phyloP scores from a whole-genome alignment of 2,113 vertebrate genomes.

The Saguinus imperator region DNA sequence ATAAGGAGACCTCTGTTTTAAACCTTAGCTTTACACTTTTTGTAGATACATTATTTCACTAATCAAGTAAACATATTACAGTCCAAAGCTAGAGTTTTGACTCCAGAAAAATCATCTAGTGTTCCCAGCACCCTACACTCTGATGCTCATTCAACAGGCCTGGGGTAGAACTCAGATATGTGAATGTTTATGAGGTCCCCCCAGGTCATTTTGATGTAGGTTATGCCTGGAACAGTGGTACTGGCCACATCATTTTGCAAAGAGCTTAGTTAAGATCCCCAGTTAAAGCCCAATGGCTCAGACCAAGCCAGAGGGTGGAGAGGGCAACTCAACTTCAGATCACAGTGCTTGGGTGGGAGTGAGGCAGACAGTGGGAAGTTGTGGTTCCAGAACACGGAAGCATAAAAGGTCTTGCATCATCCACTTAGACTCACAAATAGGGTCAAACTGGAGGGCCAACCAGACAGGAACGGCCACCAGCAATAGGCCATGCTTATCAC shows the following conservation, averaged over 20 bases:
- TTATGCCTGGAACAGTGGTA: neutral
- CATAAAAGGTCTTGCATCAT: neutral
- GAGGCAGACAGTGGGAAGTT: neutral
- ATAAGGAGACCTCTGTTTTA: neutral
- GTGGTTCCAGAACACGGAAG: neutral
- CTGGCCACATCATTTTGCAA: neutral
- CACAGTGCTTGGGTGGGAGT: neutral
- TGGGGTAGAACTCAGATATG: rapidly evolving
- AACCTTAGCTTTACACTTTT: neutral
- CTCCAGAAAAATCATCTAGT: neutral
- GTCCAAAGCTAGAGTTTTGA: neutral
- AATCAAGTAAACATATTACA: neutral
- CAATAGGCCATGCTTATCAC: conserved; percentile 70
- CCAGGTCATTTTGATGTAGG: no score
- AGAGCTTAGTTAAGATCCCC: neutral
- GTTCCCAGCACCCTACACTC: rapidly evolving
- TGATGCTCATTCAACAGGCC: neutral
- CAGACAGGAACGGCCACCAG: conserved; percentile 57
- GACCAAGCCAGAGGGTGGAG: neutral
- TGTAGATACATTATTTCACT: neutral
- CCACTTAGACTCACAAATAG: conserved; percentile 71
- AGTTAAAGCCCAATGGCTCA: neutral
- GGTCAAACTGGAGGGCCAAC: neutral
- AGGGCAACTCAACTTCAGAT: neutral
- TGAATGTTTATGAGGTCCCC: neutral